Conservation (phyloP, 2,113 vertebrate genomes). For the Reinhardtius hippoglossoides region DNA sequence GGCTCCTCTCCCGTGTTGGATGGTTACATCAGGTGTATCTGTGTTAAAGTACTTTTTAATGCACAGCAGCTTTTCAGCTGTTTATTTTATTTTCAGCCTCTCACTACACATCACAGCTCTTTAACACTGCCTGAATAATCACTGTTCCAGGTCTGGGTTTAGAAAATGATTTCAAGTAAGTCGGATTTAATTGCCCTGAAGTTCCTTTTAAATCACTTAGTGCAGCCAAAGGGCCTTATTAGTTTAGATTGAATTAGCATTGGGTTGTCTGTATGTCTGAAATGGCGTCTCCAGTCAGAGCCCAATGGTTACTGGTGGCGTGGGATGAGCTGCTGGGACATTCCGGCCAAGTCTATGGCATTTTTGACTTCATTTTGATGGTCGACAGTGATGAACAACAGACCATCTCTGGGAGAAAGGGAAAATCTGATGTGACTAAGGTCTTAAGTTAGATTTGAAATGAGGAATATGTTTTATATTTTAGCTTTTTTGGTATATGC, state of each 20-base stretch:
- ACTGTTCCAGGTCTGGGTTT: neutral
- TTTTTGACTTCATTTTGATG: conserved; percentile 18
- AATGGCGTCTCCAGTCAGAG: neutral
- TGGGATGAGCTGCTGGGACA: conserved; percentile 38
- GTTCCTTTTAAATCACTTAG: conserved; percentile 32
- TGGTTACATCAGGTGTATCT: conserved; percentile 62
- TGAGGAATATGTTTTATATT: conserved; percentile 1
- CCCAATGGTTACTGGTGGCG: conserved; percentile 37
- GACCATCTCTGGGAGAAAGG: neutral
- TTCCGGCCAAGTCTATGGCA: conserved; percentile 31
- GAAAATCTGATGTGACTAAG: conserved; percentile 4
- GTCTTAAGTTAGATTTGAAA: conserved; percentile 2
- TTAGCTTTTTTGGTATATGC: neutral
- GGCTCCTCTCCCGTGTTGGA: conserved; percentile 41
- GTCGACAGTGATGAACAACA: conserved; percentile 3
- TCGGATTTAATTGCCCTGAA: conserved; percentile 20
- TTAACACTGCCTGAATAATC: neutral
- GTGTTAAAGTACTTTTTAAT: conserved; percentile 18
- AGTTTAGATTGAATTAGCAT: conserved; percentile 27
- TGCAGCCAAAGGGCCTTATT: conserved; percentile 40
- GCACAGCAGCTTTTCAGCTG: too few relatives aligned
- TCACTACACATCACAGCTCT: neutral
- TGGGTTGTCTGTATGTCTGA: conserved; percentile 39
- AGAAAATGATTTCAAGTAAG: neutral
- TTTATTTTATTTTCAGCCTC: neutral